Base-by-base conservation (phyloP, 2,797 vertebrate genomes). In the Takifugu rubripes region DNA sequence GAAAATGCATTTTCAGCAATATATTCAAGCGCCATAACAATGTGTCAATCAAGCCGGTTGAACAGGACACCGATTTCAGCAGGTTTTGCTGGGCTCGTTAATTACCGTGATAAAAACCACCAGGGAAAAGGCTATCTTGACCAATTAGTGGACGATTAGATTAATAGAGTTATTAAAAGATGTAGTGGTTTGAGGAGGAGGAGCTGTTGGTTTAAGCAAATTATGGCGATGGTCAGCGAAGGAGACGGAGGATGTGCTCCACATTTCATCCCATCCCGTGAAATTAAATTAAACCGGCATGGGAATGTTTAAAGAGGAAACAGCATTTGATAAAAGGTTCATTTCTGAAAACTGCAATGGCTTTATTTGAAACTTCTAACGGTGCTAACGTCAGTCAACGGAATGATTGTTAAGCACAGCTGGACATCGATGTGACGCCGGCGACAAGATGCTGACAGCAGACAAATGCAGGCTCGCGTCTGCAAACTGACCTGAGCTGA, bases 41-140 rank as follows among this genome's bases (percentile, higher is more conserved):
- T 27, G 56, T 81, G 86, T 84, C 88, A 84, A 83, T 90, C 87
- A 89, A 68, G 54, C 45, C 25, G 21, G 52, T 73, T 65, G 61
- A 72, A 77, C 64, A 54, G 80, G 73, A 80, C 75, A 55, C 51
- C 36, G 68, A 66, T 87, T 86, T 82, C 83, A 81, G 73, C 74
- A 72, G 68, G 57, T 80, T 84, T 84, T 72, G 52, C 69, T 17
- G 65, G 61, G 42, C 81, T 76, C 74, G 80, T 86, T 90, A 90
- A 89, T 89, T 90, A 85, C 70, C 68, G 54, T 64, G 88, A 90
- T 90, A 90, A 86, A 79, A 89, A 84, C 72, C 88, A 77, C 69
- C 16, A 21, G 88, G 87, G 89, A 88, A 86, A 84, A 78, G 76
- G 87, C 90, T 91, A 91, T 90, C 90, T 91, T 90, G 88, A 90